Conservation (phyloP, 2,888 invertebrate species). For the Drosophila kanekoi region DNA sequence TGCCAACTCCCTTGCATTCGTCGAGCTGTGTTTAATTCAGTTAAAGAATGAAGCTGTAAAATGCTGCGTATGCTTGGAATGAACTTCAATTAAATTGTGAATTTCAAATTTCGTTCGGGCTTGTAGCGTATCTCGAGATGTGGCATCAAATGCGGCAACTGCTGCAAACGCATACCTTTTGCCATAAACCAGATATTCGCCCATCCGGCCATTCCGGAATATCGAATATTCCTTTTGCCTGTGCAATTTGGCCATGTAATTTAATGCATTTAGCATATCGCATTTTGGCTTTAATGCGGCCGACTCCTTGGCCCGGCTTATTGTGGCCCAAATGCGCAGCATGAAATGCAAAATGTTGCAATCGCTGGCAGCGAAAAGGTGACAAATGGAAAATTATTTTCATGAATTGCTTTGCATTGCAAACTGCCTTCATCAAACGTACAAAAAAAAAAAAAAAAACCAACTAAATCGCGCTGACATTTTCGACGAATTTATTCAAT, state of each 20-base stretch:
- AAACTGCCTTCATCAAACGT: background rate
- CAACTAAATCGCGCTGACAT: conserved; percentile 24
- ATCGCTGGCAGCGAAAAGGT: conserved; percentile 16
- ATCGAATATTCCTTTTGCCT: conserved; percentile 31
- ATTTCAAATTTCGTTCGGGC: background rate
- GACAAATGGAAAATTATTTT: conserved; percentile 43
- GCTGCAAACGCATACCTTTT: background rate
- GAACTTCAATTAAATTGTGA: conserved; percentile 12
- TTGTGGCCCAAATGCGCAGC: conserved; percentile 8
- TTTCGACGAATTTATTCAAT: conserved; percentile 38
- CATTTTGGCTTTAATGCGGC: conserved; percentile 34
- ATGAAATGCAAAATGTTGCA: conserved; percentile 11
- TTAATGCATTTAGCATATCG: conserved; percentile 37
- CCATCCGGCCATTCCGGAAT: conserved; percentile 4
- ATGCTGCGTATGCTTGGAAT: background rate
- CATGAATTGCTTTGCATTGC: conserved; percentile 39
- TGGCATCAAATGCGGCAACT: conserved; percentile 8
- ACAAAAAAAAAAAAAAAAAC: conserved; percentile 2
- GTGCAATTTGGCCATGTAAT: conserved; percentile 23
- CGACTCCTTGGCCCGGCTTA: conserved; percentile 8
- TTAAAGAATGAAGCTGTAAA: background rate
- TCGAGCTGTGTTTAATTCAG: background rate
- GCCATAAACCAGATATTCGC: conserved; percentile 5
- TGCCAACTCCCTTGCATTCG: background rate
- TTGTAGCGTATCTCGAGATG: conserved; percentile 1